Base-by-base conservation (phyloP, 2,113 vertebrate genomes). In the Myotis yumanensis region DNA sequence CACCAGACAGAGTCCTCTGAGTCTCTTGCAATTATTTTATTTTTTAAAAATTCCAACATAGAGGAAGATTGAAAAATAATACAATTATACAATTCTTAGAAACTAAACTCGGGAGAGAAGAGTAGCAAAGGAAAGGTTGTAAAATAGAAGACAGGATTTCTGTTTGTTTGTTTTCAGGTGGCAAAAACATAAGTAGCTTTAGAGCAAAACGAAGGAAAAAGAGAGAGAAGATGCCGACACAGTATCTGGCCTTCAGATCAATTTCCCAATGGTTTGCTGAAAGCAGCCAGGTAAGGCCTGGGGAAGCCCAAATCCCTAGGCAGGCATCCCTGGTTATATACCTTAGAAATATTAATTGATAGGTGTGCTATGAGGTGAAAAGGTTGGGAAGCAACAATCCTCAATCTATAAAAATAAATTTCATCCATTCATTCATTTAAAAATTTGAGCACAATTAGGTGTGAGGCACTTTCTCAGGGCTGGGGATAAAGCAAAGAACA, bases 341-440 rank as follows among this genome's bases (percentile, higher is more conserved):
- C 32, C 4, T 71, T 20, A 80, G 25, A 90, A 90, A 84, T 40
- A 79, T 23, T 69, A 22, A 30, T 20, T 54, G 28, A 15, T 48
- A 0, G 3, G 0, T 15, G 2, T 46, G 11, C 68, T 71, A 7
- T 25, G 15, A 79, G 25, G 25, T 48, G 30, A 82, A 91, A 93
- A 5, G 18, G 4, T 35, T 43, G 43, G 43, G 11, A 64, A 14
- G 28, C 18, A 52, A 7, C 9, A 87, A 73, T 64, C 68, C 10
- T 69, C 52, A 83, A 77, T 18, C 18, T 89, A 86, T 72, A 86
- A 90, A 76, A 79, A 23, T 82, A 28, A 86, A 68, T 79, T 89
- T 77, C 15, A 90, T 35, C 23, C 76, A 93, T 71, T 84, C 66
- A 84, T 9, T 89, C 30, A 82, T 68, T 93, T 51, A 88, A 72